A percentile compares a stretch with the other conserved stretches of the same genome.
Evolutionary conservation across 1,140 invertebrate species (phyloP).

Genomic region (Coenobita brevimanus): DNA sequence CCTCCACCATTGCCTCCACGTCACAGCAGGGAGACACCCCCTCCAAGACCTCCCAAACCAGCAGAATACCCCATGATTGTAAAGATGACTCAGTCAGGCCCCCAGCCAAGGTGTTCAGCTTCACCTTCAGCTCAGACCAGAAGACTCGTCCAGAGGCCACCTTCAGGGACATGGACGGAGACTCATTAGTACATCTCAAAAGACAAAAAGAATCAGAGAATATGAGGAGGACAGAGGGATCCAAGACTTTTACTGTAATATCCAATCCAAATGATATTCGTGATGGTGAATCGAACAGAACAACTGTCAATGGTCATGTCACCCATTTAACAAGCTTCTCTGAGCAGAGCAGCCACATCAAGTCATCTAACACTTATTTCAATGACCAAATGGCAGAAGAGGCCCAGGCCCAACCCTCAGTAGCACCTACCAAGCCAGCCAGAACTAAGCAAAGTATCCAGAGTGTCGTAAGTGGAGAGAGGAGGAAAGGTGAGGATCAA

Average conservation of each 20-base stretch:
- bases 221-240: neutral
- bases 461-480: slow-evolving; percentile 12
- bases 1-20: neutral
- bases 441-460: too few species aligned
- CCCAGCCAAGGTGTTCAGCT: slow-evolving; percentile 46
- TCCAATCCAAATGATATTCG: too few species aligned
- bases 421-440: too few species aligned
- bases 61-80: neutral
- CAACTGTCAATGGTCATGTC: too few species aligned
- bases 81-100: neutral
- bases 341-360: too few species aligned
- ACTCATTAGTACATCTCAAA: neutral
- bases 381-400: too few species aligned
- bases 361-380: too few species aligned
- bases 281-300: too few species aligned
- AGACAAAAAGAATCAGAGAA: slow-evolving; percentile 21
- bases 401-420: too few species aligned
- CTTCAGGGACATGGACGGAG: slow-evolving; percentile 25
- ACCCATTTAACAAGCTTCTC: too few species aligned
- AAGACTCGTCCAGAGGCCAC: slow-evolving; percentile 23
- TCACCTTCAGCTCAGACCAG: slow-evolving; percentile 41
- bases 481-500: neutral
- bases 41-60: neutral
- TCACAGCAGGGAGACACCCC: neutral
- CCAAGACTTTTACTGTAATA: too few species aligned